These are phyloP conservation scores for Pachymerium ferrugineum DNA, from an alignment of 2,888 invertebrate genomes.

Conservation along the genomic window DNA sequence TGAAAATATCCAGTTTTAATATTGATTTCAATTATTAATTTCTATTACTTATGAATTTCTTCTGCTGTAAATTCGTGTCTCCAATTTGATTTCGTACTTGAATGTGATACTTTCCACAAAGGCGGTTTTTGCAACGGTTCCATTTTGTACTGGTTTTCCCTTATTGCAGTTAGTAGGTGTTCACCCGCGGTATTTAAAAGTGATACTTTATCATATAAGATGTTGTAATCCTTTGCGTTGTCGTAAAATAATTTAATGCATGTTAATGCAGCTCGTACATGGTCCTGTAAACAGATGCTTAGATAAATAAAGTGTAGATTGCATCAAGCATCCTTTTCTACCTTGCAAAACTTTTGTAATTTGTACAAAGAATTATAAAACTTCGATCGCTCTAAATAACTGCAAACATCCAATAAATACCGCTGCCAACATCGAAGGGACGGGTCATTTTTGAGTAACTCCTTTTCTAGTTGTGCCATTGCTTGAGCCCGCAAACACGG, in stretches of 20 bases:
- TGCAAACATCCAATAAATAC: conserved; percentile 46
- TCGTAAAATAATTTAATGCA: conserved; percentile 47
- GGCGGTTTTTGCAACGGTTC: conserved; percentile 45
- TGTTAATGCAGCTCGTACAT: conserved; percentile 48
- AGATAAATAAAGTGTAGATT: background rate
- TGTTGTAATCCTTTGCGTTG: conserved; percentile 45
- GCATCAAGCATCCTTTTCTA: conserved; percentile 35
- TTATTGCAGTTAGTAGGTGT: conserved; percentile 44
- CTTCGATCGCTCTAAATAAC: conserved; percentile 44
- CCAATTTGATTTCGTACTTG: conserved; percentile 31
- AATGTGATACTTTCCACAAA: conserved; percentile 38
- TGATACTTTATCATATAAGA: conserved; percentile 41
- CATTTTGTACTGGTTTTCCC: conserved; percentile 32
- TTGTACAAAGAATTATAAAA: conserved; percentile 45
- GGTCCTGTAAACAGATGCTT: conserved; percentile 44
- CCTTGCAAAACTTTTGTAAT: conserved; percentile 49
- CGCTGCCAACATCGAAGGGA: conserved; percentile 43
- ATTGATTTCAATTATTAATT: too few relatives aligned
- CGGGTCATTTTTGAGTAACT: conserved; percentile 45
- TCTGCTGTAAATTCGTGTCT: background rate
- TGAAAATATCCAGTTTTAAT: too few relatives aligned
- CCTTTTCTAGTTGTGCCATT: conserved; percentile 43
- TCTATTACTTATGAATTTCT: background rate
- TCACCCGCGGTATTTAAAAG: conserved; percentile 37
- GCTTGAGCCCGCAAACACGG: conserved; percentile 44